These are phyloP conservation scores for Marisa cornuarietis DNA, from an alignment of 1,140 invertebrate genomes.

Conservation along the genomic window DNA sequence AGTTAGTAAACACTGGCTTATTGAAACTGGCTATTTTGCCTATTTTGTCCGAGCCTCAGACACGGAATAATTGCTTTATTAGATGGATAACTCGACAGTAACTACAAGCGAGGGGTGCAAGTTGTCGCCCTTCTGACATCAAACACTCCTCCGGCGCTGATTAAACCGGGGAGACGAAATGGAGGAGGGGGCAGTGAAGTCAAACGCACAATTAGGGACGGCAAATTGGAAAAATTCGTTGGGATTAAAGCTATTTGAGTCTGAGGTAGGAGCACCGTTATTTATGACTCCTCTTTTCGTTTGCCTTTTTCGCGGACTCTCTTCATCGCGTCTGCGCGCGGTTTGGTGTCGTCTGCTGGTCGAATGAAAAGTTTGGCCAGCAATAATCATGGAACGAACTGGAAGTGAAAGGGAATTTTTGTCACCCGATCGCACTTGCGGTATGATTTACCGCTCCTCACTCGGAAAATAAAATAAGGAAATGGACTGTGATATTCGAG, in stretches of 20 bases:
- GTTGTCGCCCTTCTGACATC: slow-evolving; percentile 24
- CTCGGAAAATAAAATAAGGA: slow-evolving; percentile 18
- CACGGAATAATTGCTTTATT: slow-evolving; percentile 36
- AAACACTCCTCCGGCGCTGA: slow-evolving; percentile 16
- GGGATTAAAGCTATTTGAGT: slow-evolving; percentile 22
- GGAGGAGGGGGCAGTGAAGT: slow-evolving; percentile 15
- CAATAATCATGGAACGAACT: slow-evolving; percentile 27
- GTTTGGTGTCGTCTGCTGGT: slow-evolving; percentile 29
- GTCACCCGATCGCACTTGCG: slow-evolving; percentile 18
- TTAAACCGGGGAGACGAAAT: slow-evolving; percentile 29
- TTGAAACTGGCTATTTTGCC: slow-evolving; percentile 26
- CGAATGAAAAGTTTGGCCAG: slow-evolving; percentile 27
- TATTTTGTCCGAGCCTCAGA: slow-evolving; percentile 19
- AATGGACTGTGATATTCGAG: slow-evolving; percentile 10
- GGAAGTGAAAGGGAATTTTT: slow-evolving; percentile 24
- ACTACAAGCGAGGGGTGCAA: slow-evolving; percentile 22
- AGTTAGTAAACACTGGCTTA: slow-evolving; percentile 21
- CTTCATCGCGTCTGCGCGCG: slow-evolving; percentile 14
- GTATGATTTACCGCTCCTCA: slow-evolving; percentile 18
- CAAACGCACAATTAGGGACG: slow-evolving; percentile 27
- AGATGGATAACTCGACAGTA: slow-evolving; percentile 35
- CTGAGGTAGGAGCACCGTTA: slow-evolving; percentile 19
- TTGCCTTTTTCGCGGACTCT: slow-evolving; percentile 17
- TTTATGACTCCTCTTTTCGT: slow-evolving; percentile 27
- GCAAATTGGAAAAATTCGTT: slow-evolving; percentile 37